Evolutionary conservation across 1,140 invertebrate species (phyloP).

Genomic region (Plectrocnemia conspersa): DNA sequence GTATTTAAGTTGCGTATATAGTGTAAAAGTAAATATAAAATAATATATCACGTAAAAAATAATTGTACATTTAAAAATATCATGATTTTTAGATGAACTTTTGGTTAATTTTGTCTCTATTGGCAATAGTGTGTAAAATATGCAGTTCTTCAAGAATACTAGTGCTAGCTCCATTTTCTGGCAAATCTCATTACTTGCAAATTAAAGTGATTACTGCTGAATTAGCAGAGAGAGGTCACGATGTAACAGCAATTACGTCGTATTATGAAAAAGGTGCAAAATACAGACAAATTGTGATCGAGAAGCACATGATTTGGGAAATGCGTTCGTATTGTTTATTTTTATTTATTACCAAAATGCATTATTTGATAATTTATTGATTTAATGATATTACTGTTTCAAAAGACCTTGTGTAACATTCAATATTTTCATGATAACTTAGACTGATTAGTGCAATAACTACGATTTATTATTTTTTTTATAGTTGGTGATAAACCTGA

Average conservation of each 20-base stretch:
- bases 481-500: constrained; percentile 14
- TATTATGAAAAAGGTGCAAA: constrained; percentile 21
- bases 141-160: constrained; percentile 18
- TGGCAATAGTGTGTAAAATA: neutral
- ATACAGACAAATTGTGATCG: constrained; percentile 22
- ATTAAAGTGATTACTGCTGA: constrained; percentile 23
- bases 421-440: no score
- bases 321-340: constrained; percentile 20
- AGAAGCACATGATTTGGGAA: constrained; percentile 20
- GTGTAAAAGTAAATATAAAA: no score
- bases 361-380: neutral
- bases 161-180: constrained; percentile 22
- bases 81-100: constrained; percentile 17
- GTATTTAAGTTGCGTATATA: no score
- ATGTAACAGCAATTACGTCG: constrained; percentile 35
- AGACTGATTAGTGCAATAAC: no score
- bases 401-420: no score
- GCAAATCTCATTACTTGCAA: constrained; percentile 29
- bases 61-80: neutral
- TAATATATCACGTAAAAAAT: no score
- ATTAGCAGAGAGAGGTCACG: constrained; percentile 34
- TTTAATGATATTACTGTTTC: no score
- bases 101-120: neutral
- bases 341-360: neutral
- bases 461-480: constrained; percentile 7